These are phyloP conservation scores for Brotula barbata DNA, from an alignment of 2,797 vertebrate species.

Conservation along the genomic window DNA sequence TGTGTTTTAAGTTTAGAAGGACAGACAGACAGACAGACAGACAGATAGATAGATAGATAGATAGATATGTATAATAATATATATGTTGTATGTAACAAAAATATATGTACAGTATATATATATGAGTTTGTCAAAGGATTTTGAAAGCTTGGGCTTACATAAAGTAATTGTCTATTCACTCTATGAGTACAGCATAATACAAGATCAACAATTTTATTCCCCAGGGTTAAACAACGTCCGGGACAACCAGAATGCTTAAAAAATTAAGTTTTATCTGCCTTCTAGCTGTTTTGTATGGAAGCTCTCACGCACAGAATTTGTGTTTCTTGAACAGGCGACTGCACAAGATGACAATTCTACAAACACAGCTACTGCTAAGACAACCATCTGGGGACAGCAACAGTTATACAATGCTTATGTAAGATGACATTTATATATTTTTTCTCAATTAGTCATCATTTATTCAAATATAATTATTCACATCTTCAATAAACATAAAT, in stretches of 20 bases:
- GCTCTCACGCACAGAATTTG: conserved; percentile 45
- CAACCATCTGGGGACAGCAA: conserved; percentile 59
- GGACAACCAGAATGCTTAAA: conserved; percentile 6
- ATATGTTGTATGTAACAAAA: too few species aligned
- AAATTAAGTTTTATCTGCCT: conserved; percentile 34
- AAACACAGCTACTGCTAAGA: conserved; percentile 31
- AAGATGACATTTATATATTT: conserved; percentile 19
- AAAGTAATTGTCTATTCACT: conserved; percentile 43
- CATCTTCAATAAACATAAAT: not conserved
- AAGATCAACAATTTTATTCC: conserved; percentile 21
- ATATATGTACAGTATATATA: too few species aligned
- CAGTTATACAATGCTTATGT: conserved; percentile 35
- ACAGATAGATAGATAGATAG: too few species aligned
- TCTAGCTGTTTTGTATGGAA: conserved; percentile 19
- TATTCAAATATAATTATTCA: conserved; percentile 4
- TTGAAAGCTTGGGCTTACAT: conserved; percentile 7
- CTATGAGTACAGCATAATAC: conserved; percentile 12
- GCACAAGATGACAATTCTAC: conserved; percentile 45
- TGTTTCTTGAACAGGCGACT: conserved; percentile 29
- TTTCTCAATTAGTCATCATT: conserved; percentile 3
- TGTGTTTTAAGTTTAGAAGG: conserved; percentile 26
- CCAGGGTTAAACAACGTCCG: conserved; percentile 40
- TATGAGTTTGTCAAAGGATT: too few species aligned
- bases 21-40: too few species aligned
- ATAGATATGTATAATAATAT: too few species aligned